A percentile compares a stretch with the other conserved stretches of the same genome.
These are phyloP conservation scores for Glyphotaelius pellucidus DNA, from an alignment of 2,888 invertebrate genomes.

Conservation along the genomic window DNA sequence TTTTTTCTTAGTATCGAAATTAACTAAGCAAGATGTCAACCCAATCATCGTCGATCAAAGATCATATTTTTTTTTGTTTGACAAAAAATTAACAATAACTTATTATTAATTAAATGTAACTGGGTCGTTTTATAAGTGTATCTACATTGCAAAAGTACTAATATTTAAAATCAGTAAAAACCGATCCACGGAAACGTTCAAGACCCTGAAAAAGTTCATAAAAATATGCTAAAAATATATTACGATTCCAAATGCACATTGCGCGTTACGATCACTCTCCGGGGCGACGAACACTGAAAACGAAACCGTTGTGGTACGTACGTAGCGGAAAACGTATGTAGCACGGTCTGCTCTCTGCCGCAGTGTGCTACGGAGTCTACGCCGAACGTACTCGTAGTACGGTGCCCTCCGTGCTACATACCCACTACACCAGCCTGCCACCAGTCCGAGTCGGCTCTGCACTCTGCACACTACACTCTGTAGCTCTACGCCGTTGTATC, in stretches of 20 bases:
- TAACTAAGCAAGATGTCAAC: neutral
- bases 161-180: neutral
- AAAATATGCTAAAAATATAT: neutral
- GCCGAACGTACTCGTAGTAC: slow-evolving; percentile 9
- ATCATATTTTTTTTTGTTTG: neutral
- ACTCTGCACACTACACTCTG: too few species aligned
- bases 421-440: neutral
- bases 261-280: slow-evolving; percentile 21
- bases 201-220: neutral
- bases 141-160: neutral
- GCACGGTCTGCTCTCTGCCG: slow-evolving; percentile 8
- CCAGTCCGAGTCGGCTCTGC: neutral
- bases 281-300: slow-evolving; percentile 61
- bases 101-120: neutral
- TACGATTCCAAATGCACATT: neutral
- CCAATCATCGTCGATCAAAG: neutral
- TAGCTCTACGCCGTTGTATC: neutral
- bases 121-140: too few species aligned
- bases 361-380: slow-evolving; percentile 43
- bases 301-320: slow-evolving; percentile 56
- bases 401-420: neutral
- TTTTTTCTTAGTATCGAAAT: neutral
- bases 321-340: slow-evolving; percentile 13
- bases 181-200: neutral
- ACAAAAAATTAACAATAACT: neutral